Evolutionary conservation across 1,140 invertebrate species (phyloP).

Genomic region (Sitodiplosis mosellana): DNA sequence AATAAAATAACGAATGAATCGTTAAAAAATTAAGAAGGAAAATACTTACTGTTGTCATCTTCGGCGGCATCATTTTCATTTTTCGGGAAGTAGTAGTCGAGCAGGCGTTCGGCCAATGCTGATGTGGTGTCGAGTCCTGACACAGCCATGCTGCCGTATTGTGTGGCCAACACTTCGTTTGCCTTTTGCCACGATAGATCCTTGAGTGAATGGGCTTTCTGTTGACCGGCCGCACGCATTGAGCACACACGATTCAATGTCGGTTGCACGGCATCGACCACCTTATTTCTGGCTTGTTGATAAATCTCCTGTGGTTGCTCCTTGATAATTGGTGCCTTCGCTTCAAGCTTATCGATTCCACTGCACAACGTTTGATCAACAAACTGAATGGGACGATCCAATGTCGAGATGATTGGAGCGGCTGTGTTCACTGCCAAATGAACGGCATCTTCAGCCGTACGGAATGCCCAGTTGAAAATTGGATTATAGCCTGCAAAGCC

Average conservation of each 20-base stretch:
- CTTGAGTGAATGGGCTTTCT: constrained; percentile 39
- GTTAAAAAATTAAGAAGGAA: not conserved
- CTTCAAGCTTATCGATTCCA: constrained; percentile 44
- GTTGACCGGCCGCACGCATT: constrained; percentile 34
- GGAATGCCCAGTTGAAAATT: constrained; percentile 44
- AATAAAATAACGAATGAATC: no score
- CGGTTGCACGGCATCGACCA: constrained; percentile 38
- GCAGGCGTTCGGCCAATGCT: constrained; percentile 35
- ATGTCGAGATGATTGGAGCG: constrained; percentile 36
- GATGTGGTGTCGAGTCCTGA: constrained; percentile 39
- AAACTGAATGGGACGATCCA: constrained; percentile 39
- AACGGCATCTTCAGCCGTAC: constrained; percentile 45
- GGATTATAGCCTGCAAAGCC: constrained; percentile 30
- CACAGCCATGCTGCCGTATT: constrained; percentile 41
- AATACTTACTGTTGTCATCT: constrained; percentile 25
- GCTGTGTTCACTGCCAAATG: constrained; percentile 36
- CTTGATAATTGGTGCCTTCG: constrained; percentile 45
- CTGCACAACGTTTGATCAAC: constrained; percentile 45
- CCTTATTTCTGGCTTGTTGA: constrained; percentile 44
- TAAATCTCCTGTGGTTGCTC: constrained; percentile 50
- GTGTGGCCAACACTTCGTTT: constrained; percentile 43
- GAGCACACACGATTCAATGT: constrained; percentile 36
- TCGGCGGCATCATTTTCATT: constrained; percentile 29
- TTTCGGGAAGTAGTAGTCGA: constrained; percentile 46
- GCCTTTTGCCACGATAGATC: constrained; percentile 47